Conservation (phyloP, 2,113 vertebrate species). For the Aleadryas rufinucha region DNA sequence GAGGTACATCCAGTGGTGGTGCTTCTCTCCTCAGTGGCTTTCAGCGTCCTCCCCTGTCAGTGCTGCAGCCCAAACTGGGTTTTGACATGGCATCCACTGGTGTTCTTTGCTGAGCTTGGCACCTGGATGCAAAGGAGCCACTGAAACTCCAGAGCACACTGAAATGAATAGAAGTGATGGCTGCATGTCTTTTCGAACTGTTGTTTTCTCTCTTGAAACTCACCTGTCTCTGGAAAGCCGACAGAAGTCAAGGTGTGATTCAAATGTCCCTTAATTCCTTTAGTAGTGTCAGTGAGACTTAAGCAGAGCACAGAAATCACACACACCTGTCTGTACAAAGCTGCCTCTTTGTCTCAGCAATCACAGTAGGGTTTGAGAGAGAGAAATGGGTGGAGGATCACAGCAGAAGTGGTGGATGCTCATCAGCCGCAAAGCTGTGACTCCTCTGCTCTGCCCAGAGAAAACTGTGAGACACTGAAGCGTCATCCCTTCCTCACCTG, state of each 20-base stretch:
- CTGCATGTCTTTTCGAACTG: not conserved
- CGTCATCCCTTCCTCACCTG: not conserved
- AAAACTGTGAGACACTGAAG: not conserved
- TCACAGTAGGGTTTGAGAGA: too few relatives aligned
- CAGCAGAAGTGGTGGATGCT: not conserved
- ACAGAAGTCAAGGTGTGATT: not conserved
- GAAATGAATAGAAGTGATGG: not conserved
- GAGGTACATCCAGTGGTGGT: not conserved
- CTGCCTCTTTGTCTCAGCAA: not conserved
- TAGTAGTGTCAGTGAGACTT: fast-evolving
- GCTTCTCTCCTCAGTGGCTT: not conserved
- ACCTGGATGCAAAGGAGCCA: not conserved
- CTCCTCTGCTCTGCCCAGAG: not conserved
- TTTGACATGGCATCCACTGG: not conserved
- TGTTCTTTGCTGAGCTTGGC: not conserved
- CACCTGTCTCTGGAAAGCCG: not conserved
- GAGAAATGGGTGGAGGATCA: not conserved
- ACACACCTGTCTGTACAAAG: not conserved
- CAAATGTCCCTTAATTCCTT: not conserved
- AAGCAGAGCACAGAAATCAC: not conserved
- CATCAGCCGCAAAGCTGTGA: not conserved
- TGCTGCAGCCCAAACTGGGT: not conserved
- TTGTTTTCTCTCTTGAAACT: not conserved
- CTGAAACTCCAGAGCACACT: not conserved
- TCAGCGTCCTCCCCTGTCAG: not conserved